A percentile compares a stretch with the other conserved stretches of the same genome.
Evolutionary conservation across 2,888 invertebrate species (phyloP).

Genomic region (Drosophila imparisetae): DNA sequence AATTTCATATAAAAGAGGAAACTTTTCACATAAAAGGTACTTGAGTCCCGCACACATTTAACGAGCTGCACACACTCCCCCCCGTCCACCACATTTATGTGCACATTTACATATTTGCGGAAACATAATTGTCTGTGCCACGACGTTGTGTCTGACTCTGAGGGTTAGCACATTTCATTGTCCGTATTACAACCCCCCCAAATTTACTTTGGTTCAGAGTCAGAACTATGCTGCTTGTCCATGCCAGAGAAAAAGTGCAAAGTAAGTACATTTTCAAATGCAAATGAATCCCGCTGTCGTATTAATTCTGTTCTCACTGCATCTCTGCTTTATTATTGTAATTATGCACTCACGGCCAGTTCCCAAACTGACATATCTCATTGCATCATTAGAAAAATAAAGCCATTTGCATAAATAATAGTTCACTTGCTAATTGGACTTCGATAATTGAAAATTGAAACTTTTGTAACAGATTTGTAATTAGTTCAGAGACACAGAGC

Average conservation of each 20-base stretch:
- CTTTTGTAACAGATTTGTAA: constrained; percentile 2
- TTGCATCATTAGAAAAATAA: constrained; percentile 34
- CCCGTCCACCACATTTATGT: constrained; percentile 34
- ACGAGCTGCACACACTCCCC: constrained; percentile 26
- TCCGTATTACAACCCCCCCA: constrained; percentile 7
- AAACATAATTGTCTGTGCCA: constrained; percentile 61
- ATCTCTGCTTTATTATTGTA: constrained; percentile 24
- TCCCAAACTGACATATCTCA: constrained; percentile 21
- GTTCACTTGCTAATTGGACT: constrained; percentile 37
- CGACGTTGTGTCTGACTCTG: constrained; percentile 26
- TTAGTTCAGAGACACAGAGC: background rate
- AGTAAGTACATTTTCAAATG: constrained; percentile 61
- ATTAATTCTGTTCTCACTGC: constrained; percentile 41
- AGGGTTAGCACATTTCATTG: constrained; percentile 43
- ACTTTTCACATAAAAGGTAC: constrained; percentile 67
- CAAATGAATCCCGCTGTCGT: constrained; percentile 60
- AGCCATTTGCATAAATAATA: constrained; percentile 43
- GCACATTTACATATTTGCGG: constrained; percentile 58
- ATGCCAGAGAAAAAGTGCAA: constrained; percentile 7
- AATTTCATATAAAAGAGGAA: constrained; percentile 62
- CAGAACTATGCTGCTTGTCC: background rate
- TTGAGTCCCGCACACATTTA: constrained; percentile 41
- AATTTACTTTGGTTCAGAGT: background rate
- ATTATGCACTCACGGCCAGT: constrained; percentile 39
- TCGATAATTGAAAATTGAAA: constrained; percentile 29